Conservation (phyloP, 2,888 invertebrate genomes). For the Metallyticus violacea region DNA sequence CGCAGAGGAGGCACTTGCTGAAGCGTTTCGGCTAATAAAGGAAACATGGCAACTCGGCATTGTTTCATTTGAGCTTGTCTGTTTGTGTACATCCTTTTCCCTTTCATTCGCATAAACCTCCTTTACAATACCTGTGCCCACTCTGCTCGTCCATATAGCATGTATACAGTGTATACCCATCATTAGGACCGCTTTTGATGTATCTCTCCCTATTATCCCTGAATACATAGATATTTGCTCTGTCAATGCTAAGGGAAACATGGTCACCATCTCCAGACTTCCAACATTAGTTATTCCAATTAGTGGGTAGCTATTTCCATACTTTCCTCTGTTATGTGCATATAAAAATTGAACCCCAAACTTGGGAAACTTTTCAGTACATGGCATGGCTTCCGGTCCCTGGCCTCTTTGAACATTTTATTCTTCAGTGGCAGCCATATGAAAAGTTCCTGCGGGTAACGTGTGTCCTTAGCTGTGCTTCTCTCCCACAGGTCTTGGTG, state of each 20-base stretch:
- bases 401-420: too few relatives aligned
- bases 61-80: background rate
- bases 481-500: too few relatives aligned
- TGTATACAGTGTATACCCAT: background rate
- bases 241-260: background rate
- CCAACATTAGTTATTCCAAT: background rate
- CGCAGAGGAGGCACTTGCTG: background rate
- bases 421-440: too few relatives aligned
- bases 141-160: background rate
- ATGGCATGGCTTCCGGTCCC: too few relatives aligned
- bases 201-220: background rate
- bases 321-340: background rate
- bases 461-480: too few relatives aligned
- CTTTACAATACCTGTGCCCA: background rate
- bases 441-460: too few relatives aligned
- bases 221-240: background rate
- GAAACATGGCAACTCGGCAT: background rate
- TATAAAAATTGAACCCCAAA: too few relatives aligned
- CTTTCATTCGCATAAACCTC: background rate
- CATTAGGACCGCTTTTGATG: background rate
- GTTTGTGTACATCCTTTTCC: background rate
- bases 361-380: too few relatives aligned
- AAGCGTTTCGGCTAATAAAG: background rate
- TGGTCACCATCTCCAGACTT: background rate
- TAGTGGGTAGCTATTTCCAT: background rate